phyloP scores from a whole-genome alignment of 2,888 invertebrate genomes.

The Atethmia centrago region DNA sequence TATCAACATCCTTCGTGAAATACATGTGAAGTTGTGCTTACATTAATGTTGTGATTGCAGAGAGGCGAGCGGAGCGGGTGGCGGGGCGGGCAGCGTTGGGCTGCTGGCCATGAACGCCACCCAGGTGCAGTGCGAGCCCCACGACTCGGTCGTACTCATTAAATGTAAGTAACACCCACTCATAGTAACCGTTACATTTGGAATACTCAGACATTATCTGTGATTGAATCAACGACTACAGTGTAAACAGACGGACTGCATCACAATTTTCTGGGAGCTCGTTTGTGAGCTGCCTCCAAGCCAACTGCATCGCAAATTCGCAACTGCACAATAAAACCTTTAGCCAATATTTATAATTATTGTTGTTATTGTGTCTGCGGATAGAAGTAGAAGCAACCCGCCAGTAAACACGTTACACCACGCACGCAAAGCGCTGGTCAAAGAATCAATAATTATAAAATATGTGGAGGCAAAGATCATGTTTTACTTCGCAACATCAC shows the following conservation, averaged over 20 bases:
- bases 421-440: conserved; percentile 1
- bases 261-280: background rate
- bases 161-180: conserved; percentile 92
- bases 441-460: conserved; percentile 20
- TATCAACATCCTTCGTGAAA: conserved; percentile 33
- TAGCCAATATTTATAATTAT: conserved; percentile 3
- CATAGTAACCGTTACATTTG: conserved; percentile 41
- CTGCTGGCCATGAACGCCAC: conserved; percentile 91
- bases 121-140: conserved; percentile 92
- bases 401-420: background rate
- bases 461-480: conserved; percentile 15
- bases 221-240: conserved; percentile 30
- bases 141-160: conserved; percentile 93
- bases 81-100: conserved; percentile 88
- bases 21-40: conserved; percentile 31
- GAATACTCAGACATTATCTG: conserved; percentile 22
- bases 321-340: conserved; percentile 24
- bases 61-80: conserved; percentile 88
- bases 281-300: background rate
- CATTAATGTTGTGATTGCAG: conserved; percentile 70
- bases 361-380: conserved; percentile 5
- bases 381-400: conserved; percentile 14
- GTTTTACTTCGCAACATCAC: conserved; percentile 5
- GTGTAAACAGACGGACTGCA: conserved; percentile 20
- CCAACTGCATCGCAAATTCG: conserved; percentile 9